These are phyloP conservation scores for Uromys caudimaculatus DNA, from an alignment of 2,797 vertebrate genomes.

Conservation along the genomic window DNA sequence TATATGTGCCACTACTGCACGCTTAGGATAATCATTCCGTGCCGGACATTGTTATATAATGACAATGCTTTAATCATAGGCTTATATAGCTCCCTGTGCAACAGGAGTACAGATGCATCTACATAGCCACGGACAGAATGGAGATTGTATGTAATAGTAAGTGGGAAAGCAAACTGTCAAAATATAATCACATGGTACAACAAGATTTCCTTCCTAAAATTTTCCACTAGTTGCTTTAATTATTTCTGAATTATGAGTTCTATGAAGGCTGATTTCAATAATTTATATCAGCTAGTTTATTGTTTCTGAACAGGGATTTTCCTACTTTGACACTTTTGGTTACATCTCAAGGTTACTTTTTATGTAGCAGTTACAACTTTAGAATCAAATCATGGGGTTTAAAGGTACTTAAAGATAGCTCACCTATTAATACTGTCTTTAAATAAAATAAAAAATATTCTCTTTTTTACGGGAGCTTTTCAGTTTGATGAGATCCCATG, in stretches of 20 bases:
- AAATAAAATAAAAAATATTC: neutral
- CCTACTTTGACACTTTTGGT: neutral
- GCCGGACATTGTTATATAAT: too few species aligned
- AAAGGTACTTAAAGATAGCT: neutral
- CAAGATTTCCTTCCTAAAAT: neutral
- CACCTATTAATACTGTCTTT: neutral
- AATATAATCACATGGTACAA: neutral
- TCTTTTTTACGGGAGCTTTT: neutral
- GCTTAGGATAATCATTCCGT: too few species aligned
- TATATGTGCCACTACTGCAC: too few species aligned
- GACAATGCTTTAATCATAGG: neutral
- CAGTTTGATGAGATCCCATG: too few species aligned
- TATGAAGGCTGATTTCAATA: neutral
- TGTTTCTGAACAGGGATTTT: neutral
- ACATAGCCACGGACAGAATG: neutral
- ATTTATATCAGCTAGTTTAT: neutral
- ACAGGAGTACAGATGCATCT: neutral
- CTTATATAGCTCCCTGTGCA: neutral
- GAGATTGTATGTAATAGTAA: neutral
- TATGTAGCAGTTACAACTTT: neutral
- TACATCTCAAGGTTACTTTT: neutral
- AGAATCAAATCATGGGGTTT: constrained; percentile 1
- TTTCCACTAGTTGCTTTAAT: neutral
- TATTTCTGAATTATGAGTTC: neutral
- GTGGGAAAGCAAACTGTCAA: neutral